Evolutionary conservation across 2,888 invertebrate genomes (phyloP), one percentile per base, ranked within the genome.

Genomic region (Mechanitis mazaeus): DNA sequence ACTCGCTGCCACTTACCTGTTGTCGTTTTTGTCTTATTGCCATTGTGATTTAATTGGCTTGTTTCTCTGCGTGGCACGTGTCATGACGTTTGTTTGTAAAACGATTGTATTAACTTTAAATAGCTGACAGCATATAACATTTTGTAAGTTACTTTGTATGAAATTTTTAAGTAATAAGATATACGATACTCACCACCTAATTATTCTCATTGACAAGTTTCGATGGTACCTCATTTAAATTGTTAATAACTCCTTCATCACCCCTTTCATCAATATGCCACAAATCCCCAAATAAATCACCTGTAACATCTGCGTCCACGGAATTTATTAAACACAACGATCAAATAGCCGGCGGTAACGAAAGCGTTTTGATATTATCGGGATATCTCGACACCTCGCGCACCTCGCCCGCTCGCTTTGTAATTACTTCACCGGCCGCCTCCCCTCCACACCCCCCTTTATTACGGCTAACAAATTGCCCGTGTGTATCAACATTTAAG

Each of bases 251-350:
- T 50, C 47, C 47, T 50, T 31, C 31, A 55, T 61, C 57, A 64
- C 65, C 64, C 59, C 55, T 45, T 45, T n/a, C 46, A 59, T 60
- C 59, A 61, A 59, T 64, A 56, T 56, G 58, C 59, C 54, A 56
- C 59, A 59, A 57, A 68, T 64, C 59, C 63, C 55, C 61, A 71
- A 72, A 81, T 84, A 85, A 84, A 83, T 84, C 81, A 79, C 66
- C 71, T 72, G 66, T 68, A 67, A 58, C 69, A 68, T 70, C 69
- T 69, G 69, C 69, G 65, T 72, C 68, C 65, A 68, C 69, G 76
- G 77, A 75, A 82, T 84, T 84, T 84, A 87, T 84, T 84, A 82
- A 85, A 86, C 85, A 84, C 80, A 74, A 55, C 78, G 81, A 81
- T 83, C 80, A 84, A 84, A 84, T 78, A 78, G 75, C 78, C 76